Base-by-base conservation (phyloP, 2,113 vertebrate genomes). In the Vombatus ursinus region DNA sequence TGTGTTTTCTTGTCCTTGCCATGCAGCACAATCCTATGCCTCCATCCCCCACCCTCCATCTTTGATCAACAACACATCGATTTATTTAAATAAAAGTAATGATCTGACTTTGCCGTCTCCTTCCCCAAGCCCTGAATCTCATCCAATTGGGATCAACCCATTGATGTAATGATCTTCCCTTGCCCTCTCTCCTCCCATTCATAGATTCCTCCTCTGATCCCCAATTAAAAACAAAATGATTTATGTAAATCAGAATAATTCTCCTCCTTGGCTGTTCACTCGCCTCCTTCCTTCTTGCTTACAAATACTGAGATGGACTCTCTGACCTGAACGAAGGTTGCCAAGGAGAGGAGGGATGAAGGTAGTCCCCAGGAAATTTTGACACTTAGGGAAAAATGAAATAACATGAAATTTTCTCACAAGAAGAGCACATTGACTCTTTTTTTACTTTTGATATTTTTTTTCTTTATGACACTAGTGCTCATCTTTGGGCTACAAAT, bases 201-300 rank as follows among this genome's bases (percentile, higher is more conserved):
- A 95, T 97, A 96, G 95, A 96, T 96, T 98, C 96, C 94, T 93
- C 96, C 90, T 50, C 96, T 97, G 97, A 98, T 98, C 97, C 68
- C 98, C 94, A 97, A 98, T 97, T 98, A 98, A 98, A 98, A 98
- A 97, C 98, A 97, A 92, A 97, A 95, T 98, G 98, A 98, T 98
- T 98, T 98, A 98, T 98, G 98, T 97, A 98, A 98, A 98, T 97
- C 97, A 94, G 96, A 90, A 94, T 98, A 96, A 96, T 98, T 98
- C 96, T 96, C 96, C 98, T 97, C 97, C 98, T 97, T 97, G 97
- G 95, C 98, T 98, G 90, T 97, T 96, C 95, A 94, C 91, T 97
- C n/a, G n/a, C n/a, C n/a, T n/a, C n/a, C n/a, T n/a, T n/a, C 95
- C 89, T 98, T 90, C 96, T 96, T 97, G 97, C 51, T 97, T 98